Evolutionary conservation across 2,113 vertebrate species (phyloP).

Genomic region (Cheilinus undulatus): DNA sequence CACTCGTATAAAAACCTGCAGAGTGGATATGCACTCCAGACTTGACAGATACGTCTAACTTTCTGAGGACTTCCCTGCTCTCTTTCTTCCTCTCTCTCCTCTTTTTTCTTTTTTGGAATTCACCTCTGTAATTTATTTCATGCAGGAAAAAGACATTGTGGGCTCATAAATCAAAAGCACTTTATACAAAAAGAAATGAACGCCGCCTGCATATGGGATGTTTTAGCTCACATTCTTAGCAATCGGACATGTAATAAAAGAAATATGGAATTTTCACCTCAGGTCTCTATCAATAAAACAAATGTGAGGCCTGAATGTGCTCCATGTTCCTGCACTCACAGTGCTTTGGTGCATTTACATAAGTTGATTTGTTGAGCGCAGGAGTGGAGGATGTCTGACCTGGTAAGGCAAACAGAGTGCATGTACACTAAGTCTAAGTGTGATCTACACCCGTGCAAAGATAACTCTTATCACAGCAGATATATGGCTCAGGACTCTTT

Average conservation of each 20-base stretch:
- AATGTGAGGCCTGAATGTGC: slow-evolving; percentile 55
- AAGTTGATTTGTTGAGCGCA: slow-evolving; percentile 71
- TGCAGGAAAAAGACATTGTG: slow-evolving; percentile 77
- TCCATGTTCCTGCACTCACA: slow-evolving; percentile 48
- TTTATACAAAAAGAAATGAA: slow-evolving; percentile 81
- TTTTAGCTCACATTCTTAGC: slow-evolving; percentile 78
- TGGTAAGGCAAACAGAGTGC: slow-evolving; percentile 47
- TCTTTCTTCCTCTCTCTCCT: slow-evolving; percentile 19
- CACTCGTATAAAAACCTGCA: slow-evolving; percentile 70
- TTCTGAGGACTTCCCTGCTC: slow-evolving; percentile 65
- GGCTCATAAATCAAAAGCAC: slow-evolving; percentile 81
- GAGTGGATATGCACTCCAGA: slow-evolving; percentile 58
- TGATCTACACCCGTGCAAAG: slow-evolving; percentile 69
- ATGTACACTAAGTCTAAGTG: slow-evolving; percentile 40
- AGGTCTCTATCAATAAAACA: slow-evolving; percentile 76
- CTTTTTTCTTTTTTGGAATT: slow-evolving; percentile 52
- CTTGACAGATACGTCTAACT: slow-evolving; percentile 59
- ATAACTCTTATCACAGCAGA: slow-evolving; percentile 73
- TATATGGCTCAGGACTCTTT: slow-evolving; percentile 62
- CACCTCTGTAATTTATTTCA: slow-evolving; percentile 80
- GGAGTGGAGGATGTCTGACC: slow-evolving; percentile 55
- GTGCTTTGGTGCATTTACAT: slow-evolving; percentile 59
- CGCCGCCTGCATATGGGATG: slow-evolving; percentile 75
- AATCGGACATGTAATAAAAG: slow-evolving; percentile 74
- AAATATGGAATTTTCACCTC: slow-evolving; percentile 78